These are phyloP conservation scores for Lepus americanus DNA, from an alignment of 2,113 vertebrate genomes.

Conservation along the genomic window DNA sequence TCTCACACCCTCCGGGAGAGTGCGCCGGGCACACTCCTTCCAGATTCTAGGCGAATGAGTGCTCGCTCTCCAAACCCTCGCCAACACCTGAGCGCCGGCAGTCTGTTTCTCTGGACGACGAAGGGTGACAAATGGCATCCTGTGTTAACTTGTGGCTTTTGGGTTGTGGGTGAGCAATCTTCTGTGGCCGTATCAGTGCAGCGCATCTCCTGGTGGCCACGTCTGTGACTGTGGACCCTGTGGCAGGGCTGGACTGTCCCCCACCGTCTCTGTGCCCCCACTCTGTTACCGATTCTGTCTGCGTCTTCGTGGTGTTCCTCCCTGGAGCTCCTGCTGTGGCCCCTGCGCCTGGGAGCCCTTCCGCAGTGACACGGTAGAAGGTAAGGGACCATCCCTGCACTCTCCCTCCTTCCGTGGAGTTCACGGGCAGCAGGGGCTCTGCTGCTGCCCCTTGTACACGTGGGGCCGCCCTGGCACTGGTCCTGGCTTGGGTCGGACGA, in stretches of 20 bases:
- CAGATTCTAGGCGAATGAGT: accelerated
- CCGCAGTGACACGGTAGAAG: not conserved
- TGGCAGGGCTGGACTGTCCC: not conserved
- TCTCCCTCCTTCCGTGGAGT: accelerated
- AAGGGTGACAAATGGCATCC: not conserved
- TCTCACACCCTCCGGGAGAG: not conserved
- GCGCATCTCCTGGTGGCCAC: not conserved
- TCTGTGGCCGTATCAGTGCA: not conserved
- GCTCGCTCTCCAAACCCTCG: not conserved
- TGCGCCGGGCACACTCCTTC: not conserved
- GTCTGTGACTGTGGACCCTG: not conserved
- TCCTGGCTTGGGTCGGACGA: accelerated
- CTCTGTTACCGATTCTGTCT: accelerated
- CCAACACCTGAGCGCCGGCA: not conserved
- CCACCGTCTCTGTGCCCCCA: accelerated
- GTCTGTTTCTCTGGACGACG: accelerated
- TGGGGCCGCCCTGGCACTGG: not conserved
- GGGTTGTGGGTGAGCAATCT: not conserved
- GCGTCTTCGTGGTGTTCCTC: accelerated
- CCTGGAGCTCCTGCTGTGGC: not conserved
- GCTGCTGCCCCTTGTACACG: no score
- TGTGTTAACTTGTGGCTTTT: not conserved
- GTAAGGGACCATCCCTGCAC: accelerated
- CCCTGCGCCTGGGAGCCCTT: not conserved
- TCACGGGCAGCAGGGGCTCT: accelerated